Base-by-base conservation (phyloP, 35 echinoderm and acorn worm species). In the Lytechinus variegatus region DNA sequence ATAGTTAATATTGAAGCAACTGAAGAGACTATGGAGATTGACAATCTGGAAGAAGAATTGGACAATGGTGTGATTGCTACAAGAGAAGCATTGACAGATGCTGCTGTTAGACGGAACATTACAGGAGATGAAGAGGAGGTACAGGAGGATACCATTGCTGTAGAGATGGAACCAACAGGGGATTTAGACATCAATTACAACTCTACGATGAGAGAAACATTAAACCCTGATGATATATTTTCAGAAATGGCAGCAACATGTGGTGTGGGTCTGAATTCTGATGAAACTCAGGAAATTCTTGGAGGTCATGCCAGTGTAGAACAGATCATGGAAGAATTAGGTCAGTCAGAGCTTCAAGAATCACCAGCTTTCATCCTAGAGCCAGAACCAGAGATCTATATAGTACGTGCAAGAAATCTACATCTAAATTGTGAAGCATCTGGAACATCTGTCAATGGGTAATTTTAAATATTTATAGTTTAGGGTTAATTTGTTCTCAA, bases 391-490 rank as follows among this genome's bases (percentile, higher is more conserved):
- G 92, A 93, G 54, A 9, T 55, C 21, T 93, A 93, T 54, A 93
- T 93, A 14, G 92, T 93, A 10, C 53, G 1, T 28, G 54, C 29
- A 5, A 54, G 57, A 57, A 19, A 54, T 54, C 92, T 93, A 10
- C 52, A 93, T 10, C 54, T 93, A 57, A 9, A 54, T 57, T 93
- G 92, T 57, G 92, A 93, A 57, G 92, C 92, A 19, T 93, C 92
- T 57, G 92, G 92, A 55, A 9, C 54, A 10, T 57, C 92, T 19
- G 54, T 93, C 53, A 55, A 56, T 54, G 53, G 92, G 92, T 93
- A 57, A 93, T 27, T 21, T 10, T 79, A 7, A 79, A 79, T 44
- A 44, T 44, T 44, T 44, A 44, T 44, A 44, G 33, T 44, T 44
- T 44, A 44, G 33, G 2, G 33, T 44, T 44, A 44, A 44, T 44